Conservation (phyloP, 2,888 invertebrate species). For the Autographa pulchrina region DNA sequence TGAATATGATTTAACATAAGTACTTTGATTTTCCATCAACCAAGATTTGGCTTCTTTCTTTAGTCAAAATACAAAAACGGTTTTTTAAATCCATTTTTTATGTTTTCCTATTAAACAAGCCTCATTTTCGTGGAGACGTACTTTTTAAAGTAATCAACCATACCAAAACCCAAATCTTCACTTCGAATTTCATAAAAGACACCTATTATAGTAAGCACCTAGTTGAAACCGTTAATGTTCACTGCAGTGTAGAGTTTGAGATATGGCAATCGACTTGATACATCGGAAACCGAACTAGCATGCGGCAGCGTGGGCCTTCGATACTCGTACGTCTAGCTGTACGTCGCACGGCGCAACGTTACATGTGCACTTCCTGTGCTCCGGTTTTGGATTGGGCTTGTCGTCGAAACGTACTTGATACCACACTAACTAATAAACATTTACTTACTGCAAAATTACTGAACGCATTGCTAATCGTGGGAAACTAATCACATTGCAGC, state of each 20-base stretch:
- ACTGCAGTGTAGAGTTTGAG: conserved; percentile 49
- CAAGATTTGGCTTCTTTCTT: conserved; percentile 21
- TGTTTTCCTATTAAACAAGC: background rate
- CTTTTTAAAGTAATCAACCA: too few relatives aligned
- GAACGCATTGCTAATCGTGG: conserved; percentile 13
- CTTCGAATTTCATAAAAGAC: background rate
- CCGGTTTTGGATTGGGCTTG: conserved; percentile 64
- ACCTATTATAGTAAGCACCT: too few relatives aligned
- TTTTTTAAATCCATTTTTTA: background rate
- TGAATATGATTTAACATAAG: conserved; percentile 37
- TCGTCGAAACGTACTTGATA: conserved; percentile 57
- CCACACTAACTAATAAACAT: conserved; percentile 44
- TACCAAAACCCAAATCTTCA: background rate
- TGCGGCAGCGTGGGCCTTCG: conserved; percentile 36
- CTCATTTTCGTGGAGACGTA: too few relatives aligned
- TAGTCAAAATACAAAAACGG: background rate
- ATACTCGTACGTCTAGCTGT: conserved; percentile 29
- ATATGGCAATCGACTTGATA: conserved; percentile 45
- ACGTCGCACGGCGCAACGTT: conserved; percentile 44
- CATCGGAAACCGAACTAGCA: conserved; percentile 55
- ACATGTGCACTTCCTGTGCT: conserved; percentile 69
- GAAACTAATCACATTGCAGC: background rate
- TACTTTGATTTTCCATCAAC: conserved; percentile 19
- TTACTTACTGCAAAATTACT: conserved; percentile 20
- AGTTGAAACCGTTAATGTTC: background rate